Evolutionary conservation across 2,113 vertebrate species (phyloP).

Genomic region (Stomatorhinus ivindoensis): DNA sequence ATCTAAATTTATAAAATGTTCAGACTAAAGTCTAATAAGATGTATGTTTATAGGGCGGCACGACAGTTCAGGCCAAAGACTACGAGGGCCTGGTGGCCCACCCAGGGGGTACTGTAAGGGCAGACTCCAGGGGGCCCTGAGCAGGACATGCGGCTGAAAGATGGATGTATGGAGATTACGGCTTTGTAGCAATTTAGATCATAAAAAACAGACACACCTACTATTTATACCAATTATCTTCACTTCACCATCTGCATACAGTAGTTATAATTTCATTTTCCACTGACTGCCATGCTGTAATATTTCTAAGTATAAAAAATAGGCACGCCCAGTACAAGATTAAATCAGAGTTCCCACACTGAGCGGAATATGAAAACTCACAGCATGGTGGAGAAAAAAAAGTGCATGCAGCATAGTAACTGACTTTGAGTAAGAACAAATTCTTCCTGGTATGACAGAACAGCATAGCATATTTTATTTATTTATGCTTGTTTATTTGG

Average conservation of each 20-base stretch:
- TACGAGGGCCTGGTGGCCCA: neutral
- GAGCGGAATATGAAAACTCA: neutral
- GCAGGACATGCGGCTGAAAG: neutral
- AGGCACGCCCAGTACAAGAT: neutral
- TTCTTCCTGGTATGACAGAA: neutral
- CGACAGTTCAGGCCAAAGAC: neutral
- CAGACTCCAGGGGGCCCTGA: neutral
- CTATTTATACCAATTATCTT: neutral
- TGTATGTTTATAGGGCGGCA: neutral
- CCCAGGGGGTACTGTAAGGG: neutral
- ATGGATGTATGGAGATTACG: neutral
- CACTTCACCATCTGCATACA: neutral
- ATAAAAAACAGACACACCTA: neutral
- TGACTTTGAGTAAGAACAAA: too few species aligned
- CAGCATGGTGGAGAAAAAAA: neutral
- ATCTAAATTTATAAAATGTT: neutral
- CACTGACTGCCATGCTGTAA: neutral
- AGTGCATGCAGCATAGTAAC: too few species aligned
- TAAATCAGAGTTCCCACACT: neutral
- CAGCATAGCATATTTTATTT: neutral
- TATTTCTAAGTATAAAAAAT: neutral
- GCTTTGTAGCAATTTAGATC: neutral
- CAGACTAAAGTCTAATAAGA: neutral
- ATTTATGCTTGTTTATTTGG: neutral
- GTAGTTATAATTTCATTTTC: neutral